phyloP scores from a whole-genome alignment of 2,113 vertebrate genomes.

The Ceuthmochares aereus region DNA sequence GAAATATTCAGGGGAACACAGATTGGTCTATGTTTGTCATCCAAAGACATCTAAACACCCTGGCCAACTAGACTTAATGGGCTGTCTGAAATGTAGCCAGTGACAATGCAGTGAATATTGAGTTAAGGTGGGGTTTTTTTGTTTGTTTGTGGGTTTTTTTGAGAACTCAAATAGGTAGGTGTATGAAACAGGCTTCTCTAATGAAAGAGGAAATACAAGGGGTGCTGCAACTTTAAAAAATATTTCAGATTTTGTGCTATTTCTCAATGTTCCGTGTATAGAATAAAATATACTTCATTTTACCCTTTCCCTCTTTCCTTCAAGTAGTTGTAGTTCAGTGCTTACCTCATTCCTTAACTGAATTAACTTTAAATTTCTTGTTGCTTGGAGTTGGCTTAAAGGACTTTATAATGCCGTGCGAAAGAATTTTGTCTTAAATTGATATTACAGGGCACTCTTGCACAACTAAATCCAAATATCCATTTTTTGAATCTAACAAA shows the following conservation, averaged over 20 bases:
- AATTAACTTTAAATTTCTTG: constrained; percentile 72
- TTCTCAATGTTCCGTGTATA: constrained; percentile 72
- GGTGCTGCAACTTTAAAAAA: constrained; percentile 64
- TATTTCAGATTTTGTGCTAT: constrained; percentile 21
- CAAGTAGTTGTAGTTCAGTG: constrained; percentile 76
- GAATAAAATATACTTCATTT: constrained; percentile 75
- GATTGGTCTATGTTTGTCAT: neutral
- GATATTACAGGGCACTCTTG: neutral
- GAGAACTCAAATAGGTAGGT: neutral
- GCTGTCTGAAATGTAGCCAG: neutral
- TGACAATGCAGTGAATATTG: neutral
- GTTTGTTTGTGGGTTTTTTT: neutral
- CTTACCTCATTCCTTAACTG: constrained; percentile 65
- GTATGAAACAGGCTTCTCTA: neutral
- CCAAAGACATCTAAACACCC: neutral
- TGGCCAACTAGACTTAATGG: neutral
- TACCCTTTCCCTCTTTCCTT: constrained; percentile 66
- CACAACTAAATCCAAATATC: constrained; percentile 2
- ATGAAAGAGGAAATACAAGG: neutral
- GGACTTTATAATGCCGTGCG: constrained; percentile 69
- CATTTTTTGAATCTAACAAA: neutral
- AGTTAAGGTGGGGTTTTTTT: neutral
- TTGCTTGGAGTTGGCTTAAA: constrained; percentile 83
- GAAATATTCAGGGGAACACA: neutral
- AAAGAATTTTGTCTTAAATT: constrained; percentile 42